These are phyloP conservation scores for Rhinella marina DNA, from an alignment of 2,797 vertebrate species.

Conservation along the genomic window DNA sequence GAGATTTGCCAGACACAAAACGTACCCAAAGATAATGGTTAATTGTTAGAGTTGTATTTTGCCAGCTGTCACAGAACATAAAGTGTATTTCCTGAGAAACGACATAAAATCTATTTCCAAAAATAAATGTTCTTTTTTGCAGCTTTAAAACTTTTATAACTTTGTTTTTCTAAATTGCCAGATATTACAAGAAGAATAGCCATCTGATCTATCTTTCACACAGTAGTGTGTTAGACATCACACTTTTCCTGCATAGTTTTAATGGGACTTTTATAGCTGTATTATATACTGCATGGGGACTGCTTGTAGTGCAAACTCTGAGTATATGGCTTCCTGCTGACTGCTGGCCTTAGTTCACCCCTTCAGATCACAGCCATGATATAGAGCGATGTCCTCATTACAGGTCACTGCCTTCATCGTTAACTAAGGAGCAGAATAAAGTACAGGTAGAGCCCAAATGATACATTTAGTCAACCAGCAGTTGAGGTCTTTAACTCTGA, in stretches of 20 bases:
- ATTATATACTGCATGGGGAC: neutral
- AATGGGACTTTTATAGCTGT: neutral
- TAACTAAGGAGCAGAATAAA: neutral
- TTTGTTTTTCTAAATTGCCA: slow-evolving; percentile 26
- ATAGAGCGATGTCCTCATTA: neutral
- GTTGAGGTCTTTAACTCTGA: no score
- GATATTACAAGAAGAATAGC: slow-evolving; percentile 2
- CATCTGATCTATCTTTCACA: neutral
- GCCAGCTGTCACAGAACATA: slow-evolving; percentile 83
- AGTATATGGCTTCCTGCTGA: neutral
- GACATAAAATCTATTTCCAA: slow-evolving; percentile 77
- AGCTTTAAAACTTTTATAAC: slow-evolving; percentile 68
- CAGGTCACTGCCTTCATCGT: neutral
- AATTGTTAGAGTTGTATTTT: slow-evolving; percentile 82
- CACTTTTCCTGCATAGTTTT: neutral
- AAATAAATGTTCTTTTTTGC: slow-evolving; percentile 77
- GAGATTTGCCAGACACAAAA: slow-evolving; percentile 77
- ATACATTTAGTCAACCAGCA: no score
- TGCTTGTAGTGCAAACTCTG: neutral
- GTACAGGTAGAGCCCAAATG: neutral
- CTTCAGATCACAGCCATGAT: neutral
- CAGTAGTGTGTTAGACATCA: neutral
- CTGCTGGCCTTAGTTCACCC: slow-evolving; percentile 9
- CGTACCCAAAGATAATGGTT: slow-evolving; percentile 81
- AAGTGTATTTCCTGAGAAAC: slow-evolving; percentile 83